Base-by-base conservation (phyloP, 35 echinoderm and acorn worm species). In the Patiria miniata region DNA sequence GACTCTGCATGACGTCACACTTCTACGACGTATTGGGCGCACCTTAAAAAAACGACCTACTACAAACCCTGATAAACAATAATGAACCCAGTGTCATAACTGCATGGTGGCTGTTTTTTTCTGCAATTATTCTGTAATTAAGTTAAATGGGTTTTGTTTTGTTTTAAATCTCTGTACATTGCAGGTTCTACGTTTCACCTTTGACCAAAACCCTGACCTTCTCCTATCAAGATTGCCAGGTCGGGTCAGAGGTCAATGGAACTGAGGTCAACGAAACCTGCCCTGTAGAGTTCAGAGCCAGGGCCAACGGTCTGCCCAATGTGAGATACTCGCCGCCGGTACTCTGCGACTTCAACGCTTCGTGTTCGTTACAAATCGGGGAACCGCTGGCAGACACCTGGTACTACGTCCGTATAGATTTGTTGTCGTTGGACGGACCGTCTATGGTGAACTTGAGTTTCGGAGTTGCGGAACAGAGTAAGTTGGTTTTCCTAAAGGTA, bases 361-460 rank as follows among this genome's bases (percentile, higher is more conserved):
- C 40, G 1, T 94, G 92, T 59, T 39, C 54, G 2, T 38, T 94
- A 10, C 39, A 28, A 1, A 44, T 90, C 1, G 17, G 59, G 14
- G 52, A 76, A 34, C 68, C 83, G 50, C 4, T 84, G 22, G 29
- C 52, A 33, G 83, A 86, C 54, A 77, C 82, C 0, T 94, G 92
- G 92, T 94, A 94, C 58, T 94, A 94, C 39, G 39, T 94, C 21
- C 56, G 51, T 28, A 32, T 94, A 10, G 65, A 73, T 73, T 34
- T 73, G 65, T 32, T 23, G 26, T 73, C 65, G 65, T 14, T 47
- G 42, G 42, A 47, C 12, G 65, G 2, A 73, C 26, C 7, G 34
- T 28, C 65, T 12, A 26, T 10, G 26, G 65, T 30, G 21, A 73
- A 73, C 29, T 30, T 73, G 65, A 73, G 26, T 73, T 36, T 73